Base-by-base conservation (phyloP, 2,113 vertebrate species). In the Anthoscopus minutus region DNA sequence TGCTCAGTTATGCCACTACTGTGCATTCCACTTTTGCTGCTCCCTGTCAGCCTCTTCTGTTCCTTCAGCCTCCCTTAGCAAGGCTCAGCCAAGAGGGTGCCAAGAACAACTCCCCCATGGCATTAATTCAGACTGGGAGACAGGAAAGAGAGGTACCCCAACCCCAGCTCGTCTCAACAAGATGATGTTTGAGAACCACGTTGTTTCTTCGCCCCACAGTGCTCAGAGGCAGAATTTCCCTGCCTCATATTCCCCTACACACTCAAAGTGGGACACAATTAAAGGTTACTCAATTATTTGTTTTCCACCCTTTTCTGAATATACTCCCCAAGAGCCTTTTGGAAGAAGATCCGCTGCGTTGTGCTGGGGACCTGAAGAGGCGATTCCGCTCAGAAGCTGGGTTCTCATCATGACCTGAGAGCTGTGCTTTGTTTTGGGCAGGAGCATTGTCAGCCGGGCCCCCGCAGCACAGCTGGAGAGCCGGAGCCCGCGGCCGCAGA, bases 391-490 rank as follows among this genome's bases (percentile, higher is more conserved):
- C 0, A 0, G 6, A 15, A 65, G 44, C 7, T 5, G 44, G 2
- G 10, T 14, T 79, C 64, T 74, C 44, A 4, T 9, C 13, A 4
- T 2, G 10, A 2, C 30, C 8, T 44, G 72, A n/a, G 18, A 40
- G 56, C 47, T 11, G 21, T 40, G 57, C 61, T 82, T 87, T 94
- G 56, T 73, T 37, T n/a, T 7, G 73, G 27, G 57, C n/a, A 16
- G 69, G 24, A 82, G 37, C 51, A 5, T 13, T 66, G 66, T 38
- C 78, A 81, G 80, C 20, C 40, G 44, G n/a, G 51, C 20, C 1
- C 15, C 76, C 4, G 0, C 42, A 17, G 94, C 94, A 64, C 92
- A 78, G 89, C 94, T 93, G 96, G 93, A 88, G 86, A 93, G 86
- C 79, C 0, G 0, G 48, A 51, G 77, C 70, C 22, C 35, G 77